These are phyloP conservation scores for Drosophila trapezifrons DNA, from an alignment of 1,140 invertebrate species.

Conservation along the genomic window DNA sequence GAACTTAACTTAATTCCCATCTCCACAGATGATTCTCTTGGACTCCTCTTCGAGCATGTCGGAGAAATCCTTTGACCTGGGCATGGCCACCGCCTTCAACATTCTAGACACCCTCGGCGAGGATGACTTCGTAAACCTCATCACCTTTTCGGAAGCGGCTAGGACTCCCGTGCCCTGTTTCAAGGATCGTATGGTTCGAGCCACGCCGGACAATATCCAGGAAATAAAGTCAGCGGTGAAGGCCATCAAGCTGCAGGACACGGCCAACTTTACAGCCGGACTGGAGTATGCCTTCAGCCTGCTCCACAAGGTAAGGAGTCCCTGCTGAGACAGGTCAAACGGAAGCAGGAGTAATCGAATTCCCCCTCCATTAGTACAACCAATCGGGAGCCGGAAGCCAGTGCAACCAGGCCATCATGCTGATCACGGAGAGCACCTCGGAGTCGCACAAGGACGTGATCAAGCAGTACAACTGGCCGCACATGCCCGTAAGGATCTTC, in stretches of 20 bases:
- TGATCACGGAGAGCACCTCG: constrained; percentile 96
- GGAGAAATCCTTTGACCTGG: constrained; percentile 92
- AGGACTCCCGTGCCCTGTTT: constrained; percentile 93
- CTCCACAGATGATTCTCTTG: constrained; percentile 90
- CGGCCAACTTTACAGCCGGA: constrained; percentile 97
- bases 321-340: no score
- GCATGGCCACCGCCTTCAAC: constrained; percentile 92
- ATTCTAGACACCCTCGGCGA: constrained; percentile 97
- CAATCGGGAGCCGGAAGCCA: constrained; percentile 92
- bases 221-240: constrained; percentile 91
- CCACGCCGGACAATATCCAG: constrained; percentile 93
- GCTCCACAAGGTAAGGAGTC: constrained; percentile 89
- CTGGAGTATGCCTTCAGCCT: constrained; percentile 96
- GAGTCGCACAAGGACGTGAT: constrained; percentile 87
- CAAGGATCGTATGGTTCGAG: constrained; percentile 94
- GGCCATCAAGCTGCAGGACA: constrained; percentile 88
- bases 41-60: constrained; percentile 96
- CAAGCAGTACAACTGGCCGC: constrained; percentile 94
- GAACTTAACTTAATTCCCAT: neutral
- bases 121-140: constrained; percentile 98
- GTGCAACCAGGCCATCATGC: constrained; percentile 99
- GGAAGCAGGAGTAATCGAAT: neutral
- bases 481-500: constrained; percentile 96
- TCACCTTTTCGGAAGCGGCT: constrained; percentile 91
- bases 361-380: constrained; percentile 87